phyloP scores from a whole-genome alignment of 2,113 vertebrate species.

The Salminus brasiliensis region DNA sequence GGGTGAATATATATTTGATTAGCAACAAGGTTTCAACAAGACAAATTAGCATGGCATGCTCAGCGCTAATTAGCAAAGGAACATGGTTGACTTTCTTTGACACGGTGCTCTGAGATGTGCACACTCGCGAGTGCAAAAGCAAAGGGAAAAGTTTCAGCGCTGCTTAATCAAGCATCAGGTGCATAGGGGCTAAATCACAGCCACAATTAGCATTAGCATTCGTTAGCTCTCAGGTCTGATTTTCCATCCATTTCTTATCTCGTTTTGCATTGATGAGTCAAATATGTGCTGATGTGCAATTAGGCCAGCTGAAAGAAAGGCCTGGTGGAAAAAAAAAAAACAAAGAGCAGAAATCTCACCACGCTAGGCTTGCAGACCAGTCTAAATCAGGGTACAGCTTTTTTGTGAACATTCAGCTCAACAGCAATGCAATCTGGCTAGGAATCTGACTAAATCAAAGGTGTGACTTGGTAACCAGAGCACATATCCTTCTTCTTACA shows the following conservation, averaged over 20 bases:
- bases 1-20: slow-evolving; percentile 34
- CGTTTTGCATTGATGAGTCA: neutral
- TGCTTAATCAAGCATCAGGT: slow-evolving; percentile 33
- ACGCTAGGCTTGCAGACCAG: neutral
- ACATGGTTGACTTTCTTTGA: neutral
- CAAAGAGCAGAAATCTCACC: neutral
- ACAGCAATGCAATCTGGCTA: neutral
- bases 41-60: slow-evolving; percentile 22
- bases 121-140: slow-evolving; percentile 19
- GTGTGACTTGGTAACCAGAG: neutral
- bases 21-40: slow-evolving; percentile 15
- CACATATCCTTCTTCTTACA: neutral
- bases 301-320: neutral
- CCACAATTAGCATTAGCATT: slow-evolving; percentile 30
- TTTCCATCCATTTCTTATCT: neutral
- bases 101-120: slow-evolving; percentile 1
- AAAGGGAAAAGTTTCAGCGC: slow-evolving; percentile 7
- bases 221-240: neutral
- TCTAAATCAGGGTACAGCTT: neutral
- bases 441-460: neutral
- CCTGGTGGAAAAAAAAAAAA: neutral
- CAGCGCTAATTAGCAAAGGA: slow-evolving; percentile 27
- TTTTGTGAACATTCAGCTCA: no score
- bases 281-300: neutral
- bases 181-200: slow-evolving; percentile 34